Percentiles rank a stretch among this genome's conserved stretches.
Conservation (phyloP, 2,113 vertebrate species). For the Nansenia antarctica region DNA sequence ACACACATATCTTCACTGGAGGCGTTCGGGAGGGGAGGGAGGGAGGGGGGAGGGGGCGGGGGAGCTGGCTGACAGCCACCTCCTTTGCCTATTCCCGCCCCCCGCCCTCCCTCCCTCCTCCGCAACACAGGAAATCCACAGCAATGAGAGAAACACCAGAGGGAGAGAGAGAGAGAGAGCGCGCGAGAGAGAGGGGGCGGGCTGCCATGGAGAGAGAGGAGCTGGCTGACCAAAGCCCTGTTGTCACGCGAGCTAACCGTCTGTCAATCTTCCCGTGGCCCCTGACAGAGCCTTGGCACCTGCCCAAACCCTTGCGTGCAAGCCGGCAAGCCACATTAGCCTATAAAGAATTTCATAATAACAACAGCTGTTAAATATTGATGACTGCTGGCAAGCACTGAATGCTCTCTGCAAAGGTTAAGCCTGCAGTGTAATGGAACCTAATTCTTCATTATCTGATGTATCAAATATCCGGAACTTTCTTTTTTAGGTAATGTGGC, state of each 20-base stretch:
- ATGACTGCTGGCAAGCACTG: slow-evolving; percentile 88
- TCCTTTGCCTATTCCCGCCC: slow-evolving; percentile 57
- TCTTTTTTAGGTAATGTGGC: slow-evolving; percentile 56
- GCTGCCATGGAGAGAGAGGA: slow-evolving; percentile 32
- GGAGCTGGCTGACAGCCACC: slow-evolving; percentile 68
- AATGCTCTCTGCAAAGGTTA: slow-evolving; percentile 86
- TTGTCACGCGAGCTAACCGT: slow-evolving; percentile 89
- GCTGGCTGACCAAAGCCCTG: slow-evolving; percentile 81
- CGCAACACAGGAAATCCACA: slow-evolving; percentile 73
- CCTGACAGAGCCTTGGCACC: slow-evolving; percentile 84
- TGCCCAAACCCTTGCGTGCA: slow-evolving; percentile 91
- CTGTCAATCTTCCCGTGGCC: slow-evolving; percentile 84
- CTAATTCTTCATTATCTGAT: slow-evolving; percentile 88
- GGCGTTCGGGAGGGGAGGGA: slow-evolving; percentile 19
- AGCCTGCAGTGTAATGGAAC: slow-evolving; percentile 86
- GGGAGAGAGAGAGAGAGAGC: not conserved
- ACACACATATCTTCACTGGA: slow-evolving; percentile 44
- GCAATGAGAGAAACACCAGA: slow-evolving; percentile 53
- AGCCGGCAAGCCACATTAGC: slow-evolving; percentile 86
- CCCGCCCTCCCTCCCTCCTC: not conserved
- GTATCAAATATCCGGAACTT: slow-evolving; percentile 81
- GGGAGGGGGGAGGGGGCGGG: slow-evolving; percentile 29
- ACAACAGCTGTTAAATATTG: slow-evolving; percentile 99
- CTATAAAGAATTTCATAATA: slow-evolving; percentile 95
- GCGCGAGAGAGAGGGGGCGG: slow-evolving; percentile 26